Conservation (phyloP, 2,888 invertebrate species). For the Cephus spinipes region DNA sequence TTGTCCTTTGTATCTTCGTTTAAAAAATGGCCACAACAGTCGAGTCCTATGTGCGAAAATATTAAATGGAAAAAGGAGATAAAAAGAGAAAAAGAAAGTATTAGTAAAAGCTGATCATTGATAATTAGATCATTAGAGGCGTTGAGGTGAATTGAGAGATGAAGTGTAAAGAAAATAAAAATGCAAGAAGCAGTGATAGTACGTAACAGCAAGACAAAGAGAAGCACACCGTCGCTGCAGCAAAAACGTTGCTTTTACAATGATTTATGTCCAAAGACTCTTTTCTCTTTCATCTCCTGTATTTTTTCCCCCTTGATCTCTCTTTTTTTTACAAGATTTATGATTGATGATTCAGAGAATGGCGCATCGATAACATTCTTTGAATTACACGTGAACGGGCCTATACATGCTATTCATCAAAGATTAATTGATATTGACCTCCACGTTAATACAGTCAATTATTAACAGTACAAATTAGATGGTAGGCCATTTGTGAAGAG, state of each 20-base stretch:
- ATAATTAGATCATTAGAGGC: neutral
- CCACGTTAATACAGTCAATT: neutral
- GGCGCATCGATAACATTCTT: neutral
- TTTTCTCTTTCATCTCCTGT: neutral
- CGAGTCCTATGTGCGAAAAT: neutral
- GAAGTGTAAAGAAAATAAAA: neutral
- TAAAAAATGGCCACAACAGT: neutral
- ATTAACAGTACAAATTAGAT: neutral
- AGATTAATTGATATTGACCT: neutral
- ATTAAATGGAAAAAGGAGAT: neutral
- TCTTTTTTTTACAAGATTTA: neutral
- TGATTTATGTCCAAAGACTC: neutral
- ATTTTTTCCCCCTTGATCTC: neutral
- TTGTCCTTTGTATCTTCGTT: slow-evolving; percentile 1
- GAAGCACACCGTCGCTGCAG: neutral
- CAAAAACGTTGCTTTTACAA: neutral
- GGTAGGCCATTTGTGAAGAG: neutral
- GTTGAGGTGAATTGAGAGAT: neutral
- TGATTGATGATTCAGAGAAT: neutral
- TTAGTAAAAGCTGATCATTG: neutral
- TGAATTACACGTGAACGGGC: neutral
- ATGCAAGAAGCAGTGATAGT: neutral
- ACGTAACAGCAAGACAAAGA: neutral
- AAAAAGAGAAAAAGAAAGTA: neutral
- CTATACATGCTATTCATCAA: neutral